Percentiles rank a stretch among this genome's conserved stretches.
Evolutionary conservation across 2,888 invertebrate genomes (phyloP).

Genomic region (Noctua janthina): DNA sequence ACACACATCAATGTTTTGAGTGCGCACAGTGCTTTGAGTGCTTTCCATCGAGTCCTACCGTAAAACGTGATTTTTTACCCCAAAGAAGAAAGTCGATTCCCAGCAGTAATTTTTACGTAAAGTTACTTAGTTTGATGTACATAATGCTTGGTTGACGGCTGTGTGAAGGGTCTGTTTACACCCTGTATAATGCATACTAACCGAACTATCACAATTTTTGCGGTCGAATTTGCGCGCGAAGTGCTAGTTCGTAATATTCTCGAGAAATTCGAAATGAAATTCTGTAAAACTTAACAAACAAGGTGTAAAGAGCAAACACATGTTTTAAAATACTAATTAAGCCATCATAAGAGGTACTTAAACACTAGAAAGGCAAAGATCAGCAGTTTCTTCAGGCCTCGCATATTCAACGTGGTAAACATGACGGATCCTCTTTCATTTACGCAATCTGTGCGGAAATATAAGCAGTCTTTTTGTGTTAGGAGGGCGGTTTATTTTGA

Average conservation of each 20-base stretch:
- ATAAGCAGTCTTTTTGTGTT: background rate
- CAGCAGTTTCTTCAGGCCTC: background rate
- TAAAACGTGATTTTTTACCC: no score
- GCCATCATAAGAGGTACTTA: background rate
- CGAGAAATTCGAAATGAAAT: background rate
- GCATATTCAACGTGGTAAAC: background rate
- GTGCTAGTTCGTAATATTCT: background rate
- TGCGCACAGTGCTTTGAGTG: no score
- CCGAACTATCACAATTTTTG: no score
- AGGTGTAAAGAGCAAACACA: background rate
- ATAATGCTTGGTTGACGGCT: no score
- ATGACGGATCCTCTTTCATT: conserved; percentile 10
- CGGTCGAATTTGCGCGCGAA: no score
- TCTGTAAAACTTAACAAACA: background rate
- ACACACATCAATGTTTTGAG: no score
- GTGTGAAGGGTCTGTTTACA: no score
- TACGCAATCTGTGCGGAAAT: background rate
- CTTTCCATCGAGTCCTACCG: no score
- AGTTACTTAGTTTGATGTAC: no score
- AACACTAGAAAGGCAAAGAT: background rate
- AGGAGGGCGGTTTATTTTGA: background rate
- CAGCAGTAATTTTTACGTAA: no score
- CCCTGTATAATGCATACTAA: no score
- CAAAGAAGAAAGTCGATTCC: no score
- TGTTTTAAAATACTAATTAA: conserved; percentile 13